Conservation (phyloP, 2,797 vertebrate genomes). For the Crocodylus rhombifer region DNA sequence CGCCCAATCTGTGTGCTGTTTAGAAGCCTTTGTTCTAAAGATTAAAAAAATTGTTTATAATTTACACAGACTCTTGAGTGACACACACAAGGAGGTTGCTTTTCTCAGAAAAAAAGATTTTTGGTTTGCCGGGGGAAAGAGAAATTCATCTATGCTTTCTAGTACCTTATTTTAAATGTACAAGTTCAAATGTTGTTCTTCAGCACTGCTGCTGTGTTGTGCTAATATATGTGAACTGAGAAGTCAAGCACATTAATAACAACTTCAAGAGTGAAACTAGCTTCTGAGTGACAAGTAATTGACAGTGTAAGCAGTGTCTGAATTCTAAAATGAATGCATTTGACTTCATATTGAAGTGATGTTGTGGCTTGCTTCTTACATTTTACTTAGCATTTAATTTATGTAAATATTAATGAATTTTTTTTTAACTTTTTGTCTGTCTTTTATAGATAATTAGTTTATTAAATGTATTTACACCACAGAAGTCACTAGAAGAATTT, state of each 20-base stretch:
- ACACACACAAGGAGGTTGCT: background rate
- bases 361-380: no score
- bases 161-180: background rate
- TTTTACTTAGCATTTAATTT: background rate
- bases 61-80: background rate
- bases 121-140: background rate
- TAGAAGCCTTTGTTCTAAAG: background rate
- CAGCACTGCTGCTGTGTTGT: slow-evolving; percentile 14
- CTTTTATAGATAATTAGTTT: slow-evolving; percentile 94
- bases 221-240: background rate
- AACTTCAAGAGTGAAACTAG: background rate
- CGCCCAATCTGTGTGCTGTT: background rate
- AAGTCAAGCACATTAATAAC: background rate
- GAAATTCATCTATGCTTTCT: background rate
- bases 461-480: slow-evolving; percentile 98
- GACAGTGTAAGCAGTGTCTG: background rate
- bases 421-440: slow-evolving; percentile 58
- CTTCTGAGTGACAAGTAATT: background rate
- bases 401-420: background rate
- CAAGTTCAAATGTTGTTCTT: background rate
- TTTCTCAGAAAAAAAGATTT: background rate
- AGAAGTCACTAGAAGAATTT: slow-evolving; percentile 98
- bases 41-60: background rate
- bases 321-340: background rate
- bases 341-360: no score